Conservation (phyloP, 2,113 vertebrate genomes). For the Jacana jacana region DNA sequence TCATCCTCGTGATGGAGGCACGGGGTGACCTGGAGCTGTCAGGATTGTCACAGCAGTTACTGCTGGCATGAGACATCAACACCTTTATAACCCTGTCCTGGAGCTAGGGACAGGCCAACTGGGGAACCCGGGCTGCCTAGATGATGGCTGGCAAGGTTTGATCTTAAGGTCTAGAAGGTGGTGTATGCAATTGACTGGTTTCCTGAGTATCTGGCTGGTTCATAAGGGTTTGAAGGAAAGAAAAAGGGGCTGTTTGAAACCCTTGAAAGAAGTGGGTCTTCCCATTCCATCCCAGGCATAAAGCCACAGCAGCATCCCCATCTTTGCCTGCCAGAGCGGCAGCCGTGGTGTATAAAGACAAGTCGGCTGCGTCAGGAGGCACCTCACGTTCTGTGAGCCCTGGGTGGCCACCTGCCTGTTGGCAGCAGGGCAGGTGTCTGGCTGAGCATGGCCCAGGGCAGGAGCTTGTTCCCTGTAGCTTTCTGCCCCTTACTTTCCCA, state of each 20-base stretch:
- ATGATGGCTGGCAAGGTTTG: rapidly evolving
- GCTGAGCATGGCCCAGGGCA: background rate
- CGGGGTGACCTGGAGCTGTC: background rate
- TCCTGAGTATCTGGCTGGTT: background rate
- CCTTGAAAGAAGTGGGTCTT: background rate
- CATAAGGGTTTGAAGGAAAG: background rate
- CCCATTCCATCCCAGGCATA: background rate
- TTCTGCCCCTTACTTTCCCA: background rate
- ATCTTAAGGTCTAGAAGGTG: background rate
- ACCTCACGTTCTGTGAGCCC: background rate
- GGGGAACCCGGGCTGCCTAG: background rate
- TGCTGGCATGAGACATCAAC: background rate
- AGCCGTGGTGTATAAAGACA: background rate
- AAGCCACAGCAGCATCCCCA: background rate
- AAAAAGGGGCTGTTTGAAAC: background rate
- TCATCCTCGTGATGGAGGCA: background rate
- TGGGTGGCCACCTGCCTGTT: background rate
- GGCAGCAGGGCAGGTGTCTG: background rate
- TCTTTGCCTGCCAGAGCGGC: background rate
- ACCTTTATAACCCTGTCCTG: background rate
- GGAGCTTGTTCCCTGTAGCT: background rate
- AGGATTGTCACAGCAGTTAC: rapidly evolving
- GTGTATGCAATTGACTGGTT: background rate
- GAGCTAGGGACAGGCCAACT: background rate
- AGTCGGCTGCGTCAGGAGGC: background rate